Base-by-base conservation (phyloP, 2,113 vertebrate genomes). In the Podocnemis expansa region DNA sequence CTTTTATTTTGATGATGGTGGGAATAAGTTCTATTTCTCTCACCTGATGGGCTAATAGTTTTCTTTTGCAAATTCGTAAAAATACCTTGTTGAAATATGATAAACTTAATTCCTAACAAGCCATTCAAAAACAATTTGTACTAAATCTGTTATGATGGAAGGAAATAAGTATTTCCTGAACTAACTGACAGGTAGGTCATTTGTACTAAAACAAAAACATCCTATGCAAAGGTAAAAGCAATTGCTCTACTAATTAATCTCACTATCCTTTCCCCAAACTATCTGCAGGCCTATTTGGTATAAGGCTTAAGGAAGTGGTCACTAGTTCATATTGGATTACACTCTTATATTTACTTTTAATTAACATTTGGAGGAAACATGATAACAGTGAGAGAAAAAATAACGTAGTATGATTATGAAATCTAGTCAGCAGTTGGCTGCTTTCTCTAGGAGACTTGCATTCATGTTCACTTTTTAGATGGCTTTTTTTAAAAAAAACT, bases 331-430 rank as follows among this genome's bases (percentile, higher is more conserved):
- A 94, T 86, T 89, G 58, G 60, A 93, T 97, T 97, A 92, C 89
- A 82, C 12, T 29, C 38, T 82, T 91, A 93, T 90, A 85, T 88
- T 79, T 25, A 79, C 91, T 95, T 95, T 96, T 93, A 97, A 97
- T 97, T 96, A 91, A 92, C 56, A 94, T 96, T 96, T 96, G 85
- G 80, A 95, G 87, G 89, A 95, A 96, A 94, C n/a, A 83, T 76
- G 79, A 94, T 89, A 96, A 94, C 38, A 92, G 49, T n/a, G 78
- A 89, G 34, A 90, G 87, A 76, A 89, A 96, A 93, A 88, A 86
- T 13, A 75, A 24, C 41, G 85, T 54, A 56, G 34, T 52, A 87
- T 38, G 2, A 89, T 92, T 94, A 83, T 89, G 45, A 89, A 89
- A 93, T 19, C 80, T 90, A 81, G 54, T 82, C 27, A 84, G 52